These are phyloP conservation scores for Temnopleurus reevesii DNA, from an alignment of 53 echinoderm and acorn worm genomes.

Conservation along the genomic window DNA sequence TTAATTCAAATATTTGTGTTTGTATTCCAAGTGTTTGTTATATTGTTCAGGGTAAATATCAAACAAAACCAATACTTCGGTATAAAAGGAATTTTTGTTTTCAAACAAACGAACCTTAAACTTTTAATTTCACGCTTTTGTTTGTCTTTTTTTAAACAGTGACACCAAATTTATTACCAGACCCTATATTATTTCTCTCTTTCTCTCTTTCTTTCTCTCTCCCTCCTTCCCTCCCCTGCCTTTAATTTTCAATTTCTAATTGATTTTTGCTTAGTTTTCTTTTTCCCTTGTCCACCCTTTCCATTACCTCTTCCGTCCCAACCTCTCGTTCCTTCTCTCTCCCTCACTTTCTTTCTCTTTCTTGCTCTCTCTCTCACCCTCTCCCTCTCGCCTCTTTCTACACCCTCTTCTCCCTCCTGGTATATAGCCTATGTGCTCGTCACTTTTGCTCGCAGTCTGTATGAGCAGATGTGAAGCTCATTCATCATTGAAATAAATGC, in stretches of 20 bases:
- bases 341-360: background rate
- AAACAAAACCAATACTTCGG: too few species aligned
- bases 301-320: background rate
- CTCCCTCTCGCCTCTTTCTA: background rate
- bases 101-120: too few species aligned
- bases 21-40: too few species aligned
- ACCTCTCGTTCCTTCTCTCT: background rate
- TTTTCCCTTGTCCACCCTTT: background rate
- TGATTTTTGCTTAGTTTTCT: too few species aligned
- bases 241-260: too few species aligned
- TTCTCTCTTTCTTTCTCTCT: background rate
- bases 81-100: too few species aligned
- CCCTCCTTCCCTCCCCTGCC: background rate
- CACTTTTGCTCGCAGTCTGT: too few species aligned
- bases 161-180: background rate
- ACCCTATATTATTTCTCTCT: background rate
- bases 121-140: too few species aligned
- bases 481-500: too few species aligned
- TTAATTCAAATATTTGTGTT: too few species aligned
- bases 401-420: background rate
- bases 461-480: background rate
- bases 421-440: background rate
- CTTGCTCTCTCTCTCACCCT: background rate
- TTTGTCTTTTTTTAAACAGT: background rate
- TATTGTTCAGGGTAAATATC: too few species aligned